Percentiles rank a stretch among this genome's conserved stretches.
Evolutionary conservation across 2,797 vertebrate genomes (phyloP).

Genomic region (Basileuterus tristriatus): DNA sequence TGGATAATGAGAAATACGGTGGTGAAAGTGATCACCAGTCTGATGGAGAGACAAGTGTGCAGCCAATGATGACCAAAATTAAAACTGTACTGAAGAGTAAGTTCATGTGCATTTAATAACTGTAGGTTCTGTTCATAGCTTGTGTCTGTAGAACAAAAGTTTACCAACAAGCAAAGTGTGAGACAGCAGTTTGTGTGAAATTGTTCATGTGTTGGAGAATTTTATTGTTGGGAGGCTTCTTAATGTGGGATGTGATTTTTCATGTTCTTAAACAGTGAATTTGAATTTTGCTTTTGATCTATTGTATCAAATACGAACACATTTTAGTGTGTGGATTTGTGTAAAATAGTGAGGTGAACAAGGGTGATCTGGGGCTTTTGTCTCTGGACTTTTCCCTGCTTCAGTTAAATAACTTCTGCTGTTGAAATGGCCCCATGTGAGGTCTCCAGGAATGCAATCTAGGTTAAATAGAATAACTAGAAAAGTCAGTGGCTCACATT

Average conservation of each 20-base stretch:
- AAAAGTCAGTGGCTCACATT: background rate
- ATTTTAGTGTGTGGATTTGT: background rate
- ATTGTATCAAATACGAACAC: background rate
- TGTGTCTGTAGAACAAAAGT: background rate
- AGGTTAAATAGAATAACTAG: background rate
- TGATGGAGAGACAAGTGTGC: slow-evolving; percentile 92
- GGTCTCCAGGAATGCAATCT: background rate
- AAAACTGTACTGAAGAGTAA: slow-evolving; percentile 99
- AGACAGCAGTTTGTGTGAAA: background rate
- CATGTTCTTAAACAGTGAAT: background rate
- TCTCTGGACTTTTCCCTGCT: background rate
- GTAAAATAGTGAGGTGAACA: background rate
- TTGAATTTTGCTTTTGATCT: background rate
- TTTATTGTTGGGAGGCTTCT: background rate
- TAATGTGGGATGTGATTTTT: background rate
- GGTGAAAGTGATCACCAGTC: slow-evolving; percentile 93
- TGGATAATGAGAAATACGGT: slow-evolving; percentile 86
- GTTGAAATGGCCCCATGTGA: background rate
- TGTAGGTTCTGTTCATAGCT: background rate
- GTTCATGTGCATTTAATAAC: slow-evolving; percentile 44
- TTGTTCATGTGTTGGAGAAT: background rate
- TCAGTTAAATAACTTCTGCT: background rate
- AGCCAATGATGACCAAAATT: slow-evolving; percentile 99
- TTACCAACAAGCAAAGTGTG: background rate
- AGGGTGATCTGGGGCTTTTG: background rate